Conservation (phyloP, 1,140 invertebrate genomes). For the Panulirus ornatus region DNA sequence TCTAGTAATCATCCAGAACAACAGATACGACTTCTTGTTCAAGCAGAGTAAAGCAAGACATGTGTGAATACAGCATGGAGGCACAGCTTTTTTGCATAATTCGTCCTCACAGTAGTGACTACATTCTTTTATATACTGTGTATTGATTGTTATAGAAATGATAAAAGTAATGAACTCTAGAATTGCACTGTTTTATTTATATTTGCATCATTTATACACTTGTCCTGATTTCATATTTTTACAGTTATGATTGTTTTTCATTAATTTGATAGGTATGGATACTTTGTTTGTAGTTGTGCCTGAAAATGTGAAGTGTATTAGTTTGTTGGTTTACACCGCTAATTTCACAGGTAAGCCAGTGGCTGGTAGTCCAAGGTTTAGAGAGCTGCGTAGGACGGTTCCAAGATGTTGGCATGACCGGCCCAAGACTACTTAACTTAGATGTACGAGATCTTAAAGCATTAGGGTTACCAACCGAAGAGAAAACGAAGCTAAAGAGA, state of each 20-base stretch:
- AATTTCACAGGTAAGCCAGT: constrained; percentile 88
- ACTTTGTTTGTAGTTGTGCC: neutral
- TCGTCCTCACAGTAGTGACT: too few relatives aligned
- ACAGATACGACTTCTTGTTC: too few relatives aligned
- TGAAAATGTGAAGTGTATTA: neutral
- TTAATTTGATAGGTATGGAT: neutral
- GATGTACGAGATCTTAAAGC: constrained; percentile 93
- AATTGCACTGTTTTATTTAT: neutral
- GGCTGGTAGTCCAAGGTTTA: constrained; percentile 86
- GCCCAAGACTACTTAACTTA: constrained; percentile 87
- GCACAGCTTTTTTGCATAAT: too few relatives aligned
- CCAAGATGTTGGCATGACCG: constrained; percentile 90
- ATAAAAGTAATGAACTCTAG: neutral
- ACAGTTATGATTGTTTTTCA: neutral
- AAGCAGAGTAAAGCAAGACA: too few relatives aligned
- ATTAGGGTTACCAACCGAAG: constrained; percentile 87
- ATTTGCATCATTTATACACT: neutral
- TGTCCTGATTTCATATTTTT: neutral
- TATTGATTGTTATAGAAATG: neutral
- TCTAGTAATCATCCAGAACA: too few relatives aligned
- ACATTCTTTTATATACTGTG: too few relatives aligned
- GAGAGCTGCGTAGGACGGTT: constrained; percentile 91
- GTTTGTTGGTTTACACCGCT: neutral
- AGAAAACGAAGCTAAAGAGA: constrained; percentile 90
- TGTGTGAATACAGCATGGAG: too few relatives aligned